Evolutionary conservation across 2,797 vertebrate genomes (phyloP), one percentile per base, ranked within the genome.

Genomic region (Anas bernieri): DNA sequence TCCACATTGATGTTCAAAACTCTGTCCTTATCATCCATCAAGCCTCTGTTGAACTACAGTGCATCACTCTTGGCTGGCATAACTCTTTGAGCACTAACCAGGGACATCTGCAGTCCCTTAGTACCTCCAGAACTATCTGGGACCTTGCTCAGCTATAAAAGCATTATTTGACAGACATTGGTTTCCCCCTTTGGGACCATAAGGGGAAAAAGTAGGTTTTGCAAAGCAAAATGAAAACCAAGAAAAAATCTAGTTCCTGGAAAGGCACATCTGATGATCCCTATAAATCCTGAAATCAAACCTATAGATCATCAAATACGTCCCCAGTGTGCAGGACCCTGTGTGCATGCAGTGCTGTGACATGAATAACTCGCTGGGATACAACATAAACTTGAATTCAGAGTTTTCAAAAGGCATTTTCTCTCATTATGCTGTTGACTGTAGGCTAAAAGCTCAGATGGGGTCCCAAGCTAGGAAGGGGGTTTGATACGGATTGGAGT

Each of bases 41-140:
- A 41, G 17, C 26, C 76, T 85, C 72, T 39, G 14, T 23, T 43
- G 61, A 69, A 39, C 22, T 54, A 26, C 1, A 52, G 13, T 3
- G 3, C 45, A 17, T 63, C 0, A 2, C 31, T 77, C 20, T 54
- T 8, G 30, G 16, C 43, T 59, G 23, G 26, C 1, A 0, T 28
- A 26, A 63, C 22, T 68, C 52, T 52, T 30, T 26, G 62, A 73
- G 76, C 48, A 54, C 66, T 63, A 63, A 59, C 12, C 9, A 7
- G 21, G 39, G 33, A 35, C 17, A 79, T 33, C 23, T 63, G 33
- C 17, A 26, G 30, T 15, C 48, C 64, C 16, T 62, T 41, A 30
- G 33, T 28, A 41, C n/a, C n/a, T 82, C 76, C 33, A 31, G 43
- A 59, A 39, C 7, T 43, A 73, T 9, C 17, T 0, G 1, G 30